These are phyloP conservation scores for Gnathonemus longibarbis DNA, from an alignment of 2,113 vertebrate species.

Conservation along the genomic window DNA sequence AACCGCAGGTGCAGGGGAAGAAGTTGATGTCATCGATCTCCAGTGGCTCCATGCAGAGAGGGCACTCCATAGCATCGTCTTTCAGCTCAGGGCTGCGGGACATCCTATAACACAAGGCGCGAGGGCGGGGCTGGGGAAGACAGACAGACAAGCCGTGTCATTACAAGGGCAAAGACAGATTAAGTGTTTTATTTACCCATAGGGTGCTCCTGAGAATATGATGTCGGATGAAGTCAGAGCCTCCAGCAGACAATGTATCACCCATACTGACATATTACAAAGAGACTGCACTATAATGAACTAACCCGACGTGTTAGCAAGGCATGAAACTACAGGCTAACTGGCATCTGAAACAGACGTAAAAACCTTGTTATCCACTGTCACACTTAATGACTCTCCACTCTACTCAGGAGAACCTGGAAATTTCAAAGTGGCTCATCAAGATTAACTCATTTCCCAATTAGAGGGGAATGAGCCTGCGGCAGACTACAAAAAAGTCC, in stretches of 20 bases:
- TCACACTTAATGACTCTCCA: background rate
- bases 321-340: background rate
- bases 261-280: background rate
- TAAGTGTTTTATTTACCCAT: background rate
- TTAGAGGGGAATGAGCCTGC: background rate
- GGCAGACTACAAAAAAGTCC: background rate
- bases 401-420: background rate
- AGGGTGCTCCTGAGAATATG: background rate
- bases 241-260: background rate
- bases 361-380: background rate
- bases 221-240: background rate
- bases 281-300: background rate
- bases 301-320: background rate
- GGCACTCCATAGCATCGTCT: conserved; percentile 98
- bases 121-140: conserved; percentile 39
- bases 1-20: conserved; percentile 98
- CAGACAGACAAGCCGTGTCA: background rate
- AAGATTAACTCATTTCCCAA: background rate
- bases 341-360: background rate
- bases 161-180: background rate
- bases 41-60: conserved; percentile 97
- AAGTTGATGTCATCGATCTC: conserved; percentile 99
- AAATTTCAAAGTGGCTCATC: background rate
- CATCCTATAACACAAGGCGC: conserved; percentile 66
- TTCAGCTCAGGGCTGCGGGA: conserved; percentile 96